Base-by-base conservation (phyloP, 2,113 vertebrate genomes). In the Cebus imitator region DNA sequence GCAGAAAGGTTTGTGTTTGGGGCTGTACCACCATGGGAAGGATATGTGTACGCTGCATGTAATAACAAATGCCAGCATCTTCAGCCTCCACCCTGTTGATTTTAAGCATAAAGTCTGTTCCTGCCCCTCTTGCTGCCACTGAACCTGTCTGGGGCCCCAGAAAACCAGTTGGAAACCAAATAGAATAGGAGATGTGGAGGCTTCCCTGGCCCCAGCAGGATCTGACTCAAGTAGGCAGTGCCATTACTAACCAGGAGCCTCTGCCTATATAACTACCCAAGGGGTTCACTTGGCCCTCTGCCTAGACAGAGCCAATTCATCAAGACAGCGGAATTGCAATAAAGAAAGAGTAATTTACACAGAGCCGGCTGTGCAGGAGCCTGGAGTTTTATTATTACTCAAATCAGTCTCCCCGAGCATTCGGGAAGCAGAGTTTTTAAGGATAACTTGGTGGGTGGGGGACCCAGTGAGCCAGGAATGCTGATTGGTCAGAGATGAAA, bases 151-250 rank as follows among this genome's bases (percentile, higher is more conserved):
- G 66, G 81, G 37, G 89, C 43, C 14, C 84, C 79, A 64, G 79
- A 5, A 6, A 0, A 0, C 5, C 7, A 0, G 1, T 57, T 73
- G 6, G 85, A 80, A 40, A 5, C 0, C 0, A 58, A 0, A 30
- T 45, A 79, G 30, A 89, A 73, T 23, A 92, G 72, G 0, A 0
- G 4, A n/a, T 7, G 5, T 52, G 82, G 82, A 52, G 57, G 18
- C 10, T 58, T 45, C 3, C 72, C 30, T 37, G 76, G 23, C 27
- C 55, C 87, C 20, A 83, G 76, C 13, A 40, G 40, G 40, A 5
- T 8, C 57, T 89, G 83, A 1, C 0, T 0, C 5, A 92, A 11
- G 30, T 35, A 76, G 13, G 7, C 75, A 13, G 32, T 1, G 48
- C 87, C 25, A 45, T 66, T 0, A 25, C 30, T 72, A 10, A 57